Evolutionary conservation across 2,113 vertebrate species (phyloP).

Genomic region (Ceyx margarethae): DNA sequence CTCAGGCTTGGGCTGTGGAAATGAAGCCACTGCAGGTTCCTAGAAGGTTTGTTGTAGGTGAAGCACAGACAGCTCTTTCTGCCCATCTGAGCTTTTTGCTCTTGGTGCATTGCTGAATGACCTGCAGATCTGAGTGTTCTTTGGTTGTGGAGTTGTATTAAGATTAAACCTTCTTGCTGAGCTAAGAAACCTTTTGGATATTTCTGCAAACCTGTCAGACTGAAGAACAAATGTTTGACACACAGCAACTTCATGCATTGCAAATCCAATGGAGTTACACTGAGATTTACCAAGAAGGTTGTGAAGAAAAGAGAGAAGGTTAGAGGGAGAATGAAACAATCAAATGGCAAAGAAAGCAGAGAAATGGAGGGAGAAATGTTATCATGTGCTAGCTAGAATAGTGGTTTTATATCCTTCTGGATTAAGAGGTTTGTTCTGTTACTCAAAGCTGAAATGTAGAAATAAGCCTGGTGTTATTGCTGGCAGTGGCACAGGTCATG

Average conservation of each 20-base stretch:
- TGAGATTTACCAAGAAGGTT: background rate
- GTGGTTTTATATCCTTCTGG: background rate
- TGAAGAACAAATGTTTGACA: background rate
- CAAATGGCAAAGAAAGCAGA: background rate
- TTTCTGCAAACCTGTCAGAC: background rate
- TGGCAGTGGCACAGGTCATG: background rate
- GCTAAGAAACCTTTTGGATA: background rate
- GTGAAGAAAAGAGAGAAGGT: background rate
- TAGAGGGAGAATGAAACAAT: background rate
- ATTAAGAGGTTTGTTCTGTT: background rate
- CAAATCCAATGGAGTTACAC: background rate
- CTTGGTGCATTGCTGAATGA: background rate
- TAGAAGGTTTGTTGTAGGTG: background rate
- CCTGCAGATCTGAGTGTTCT: background rate
- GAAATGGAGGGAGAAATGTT: background rate
- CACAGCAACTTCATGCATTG: background rate
- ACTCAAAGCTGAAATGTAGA: conserved; percentile 11
- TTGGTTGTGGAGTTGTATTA: background rate
- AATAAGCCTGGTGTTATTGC: background rate
- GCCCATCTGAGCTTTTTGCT: background rate
- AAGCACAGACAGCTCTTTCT: background rate
- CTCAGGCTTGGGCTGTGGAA: background rate
- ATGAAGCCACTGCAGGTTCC: background rate
- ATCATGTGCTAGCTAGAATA: background rate
- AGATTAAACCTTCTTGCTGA: background rate